phyloP scores from a whole-genome alignment of 2,113 vertebrate genomes.

The Plestiodon gilberti region DNA sequence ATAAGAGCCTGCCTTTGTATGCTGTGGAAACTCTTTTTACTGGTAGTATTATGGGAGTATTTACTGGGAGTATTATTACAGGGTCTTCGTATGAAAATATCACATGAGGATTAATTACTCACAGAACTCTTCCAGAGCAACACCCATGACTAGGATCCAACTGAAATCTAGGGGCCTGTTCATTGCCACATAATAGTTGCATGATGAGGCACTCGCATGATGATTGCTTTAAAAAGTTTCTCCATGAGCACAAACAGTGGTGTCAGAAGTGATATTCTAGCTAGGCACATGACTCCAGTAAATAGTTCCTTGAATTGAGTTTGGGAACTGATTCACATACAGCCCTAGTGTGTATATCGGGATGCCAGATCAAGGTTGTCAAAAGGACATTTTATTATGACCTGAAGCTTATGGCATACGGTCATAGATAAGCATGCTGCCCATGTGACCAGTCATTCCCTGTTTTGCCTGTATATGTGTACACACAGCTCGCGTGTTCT shows the following conservation, averaged over 20 bases:
- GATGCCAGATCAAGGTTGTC: neutral
- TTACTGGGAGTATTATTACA: no score
- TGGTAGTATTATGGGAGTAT: neutral
- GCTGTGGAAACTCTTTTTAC: neutral
- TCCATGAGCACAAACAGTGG: neutral
- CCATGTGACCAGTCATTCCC: no score
- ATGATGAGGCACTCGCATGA: neutral
- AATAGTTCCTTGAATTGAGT: neutral
- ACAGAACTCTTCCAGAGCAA: neutral
- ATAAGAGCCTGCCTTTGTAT: neutral
- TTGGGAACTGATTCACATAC: neutral
- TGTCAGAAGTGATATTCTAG: neutral
- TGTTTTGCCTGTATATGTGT: neutral
- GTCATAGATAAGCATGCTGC: no score
- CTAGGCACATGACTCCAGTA: neutral
- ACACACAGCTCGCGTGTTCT: neutral
- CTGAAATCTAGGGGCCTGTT: neutral
- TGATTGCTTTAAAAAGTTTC: neutral
- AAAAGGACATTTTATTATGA: neutral
- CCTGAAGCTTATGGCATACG: no score
- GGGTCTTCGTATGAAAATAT: neutral
- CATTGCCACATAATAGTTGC: neutral
- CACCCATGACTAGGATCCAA: neutral
- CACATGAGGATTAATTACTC: no score
- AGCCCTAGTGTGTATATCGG: neutral